Conservation (phyloP, 2,888 invertebrate genomes). For the Tanytarsus gracilentus region DNA sequence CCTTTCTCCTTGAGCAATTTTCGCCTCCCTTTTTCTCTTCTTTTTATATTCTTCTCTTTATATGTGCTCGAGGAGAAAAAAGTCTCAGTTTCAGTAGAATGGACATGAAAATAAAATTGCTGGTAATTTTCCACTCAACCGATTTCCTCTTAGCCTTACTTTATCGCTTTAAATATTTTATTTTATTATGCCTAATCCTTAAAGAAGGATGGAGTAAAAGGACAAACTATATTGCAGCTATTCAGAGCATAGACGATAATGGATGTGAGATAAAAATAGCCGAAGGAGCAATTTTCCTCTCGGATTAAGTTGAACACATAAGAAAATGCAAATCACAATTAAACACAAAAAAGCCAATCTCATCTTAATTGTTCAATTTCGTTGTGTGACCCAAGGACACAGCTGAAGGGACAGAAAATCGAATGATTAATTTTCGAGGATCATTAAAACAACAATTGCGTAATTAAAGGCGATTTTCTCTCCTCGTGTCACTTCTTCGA, state of each 20-base stretch:
- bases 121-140: conserved; percentile 26
- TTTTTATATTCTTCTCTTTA: not conserved
- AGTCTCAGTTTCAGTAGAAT: not conserved
- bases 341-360: not conserved
- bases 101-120: conserved; percentile 16
- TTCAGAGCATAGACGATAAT: conserved; percentile 11
- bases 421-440: conserved; percentile 9
- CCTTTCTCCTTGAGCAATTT: conserved; percentile 12
- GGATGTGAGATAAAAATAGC: conserved; percentile 12
- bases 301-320: not conserved
- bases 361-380: conserved; percentile 6
- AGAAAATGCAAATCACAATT: conserved; percentile 3
- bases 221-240: not conserved
- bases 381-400: not conserved
- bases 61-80: not conserved
- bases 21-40: not conserved
- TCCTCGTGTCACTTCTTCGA: not conserved
- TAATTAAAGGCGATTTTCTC: not conserved
- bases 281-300: not conserved
- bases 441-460: not conserved
- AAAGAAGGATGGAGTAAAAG: too few species aligned
- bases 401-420: not conserved
- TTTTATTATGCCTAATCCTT: conserved; percentile 21
- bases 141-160: not conserved
- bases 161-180: conserved; percentile 26